A percentile compares a stretch with the other conserved stretches of the same genome.
Conservation (phyloP, 2,888 invertebrate species). For the Clanis bilineata region DNA sequence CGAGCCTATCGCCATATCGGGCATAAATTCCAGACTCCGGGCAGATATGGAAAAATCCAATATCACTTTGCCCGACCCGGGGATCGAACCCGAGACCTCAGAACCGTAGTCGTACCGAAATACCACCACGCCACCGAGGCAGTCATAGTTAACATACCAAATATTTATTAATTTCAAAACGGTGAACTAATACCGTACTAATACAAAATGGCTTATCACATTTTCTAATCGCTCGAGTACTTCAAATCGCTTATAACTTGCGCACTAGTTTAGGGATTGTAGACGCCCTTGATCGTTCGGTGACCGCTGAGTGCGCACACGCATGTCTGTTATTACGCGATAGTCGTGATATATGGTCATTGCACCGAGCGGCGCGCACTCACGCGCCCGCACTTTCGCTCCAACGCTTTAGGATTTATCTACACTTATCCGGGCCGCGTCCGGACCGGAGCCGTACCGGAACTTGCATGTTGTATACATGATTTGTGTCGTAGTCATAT, state of each 20-base stretch:
- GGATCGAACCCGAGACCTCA: no score
- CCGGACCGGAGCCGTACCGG: neutral
- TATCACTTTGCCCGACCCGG: no score
- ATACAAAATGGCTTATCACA: neutral
- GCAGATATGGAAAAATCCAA: no score
- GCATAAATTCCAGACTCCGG: no score
- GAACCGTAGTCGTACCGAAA: no score
- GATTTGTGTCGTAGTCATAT: no score
- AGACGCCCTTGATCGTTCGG: conserved; percentile 70
- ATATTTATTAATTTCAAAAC: no score
- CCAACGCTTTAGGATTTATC: neutral
- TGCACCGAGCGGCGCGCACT: conserved; percentile 21
- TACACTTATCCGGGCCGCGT: neutral
- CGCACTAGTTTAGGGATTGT: conserved; percentile 65
- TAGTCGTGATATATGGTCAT: conserved; percentile 33
- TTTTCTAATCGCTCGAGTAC: neutral
- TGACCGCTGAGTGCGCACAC: conserved; percentile 49
- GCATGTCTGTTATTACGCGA: conserved; percentile 34
- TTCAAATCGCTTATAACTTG: neutral
- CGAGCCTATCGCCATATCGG: no score
- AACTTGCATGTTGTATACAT: neutral
- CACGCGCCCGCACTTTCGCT: conserved; percentile 24
- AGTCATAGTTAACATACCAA: no score
- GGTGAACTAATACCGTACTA: no score
- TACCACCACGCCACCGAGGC: no score